A percentile compares a stretch with the other conserved stretches of the same genome.
Evolutionary conservation across 2,888 invertebrate genomes (phyloP).

Genomic region (Tenodera sinensis): DNA sequence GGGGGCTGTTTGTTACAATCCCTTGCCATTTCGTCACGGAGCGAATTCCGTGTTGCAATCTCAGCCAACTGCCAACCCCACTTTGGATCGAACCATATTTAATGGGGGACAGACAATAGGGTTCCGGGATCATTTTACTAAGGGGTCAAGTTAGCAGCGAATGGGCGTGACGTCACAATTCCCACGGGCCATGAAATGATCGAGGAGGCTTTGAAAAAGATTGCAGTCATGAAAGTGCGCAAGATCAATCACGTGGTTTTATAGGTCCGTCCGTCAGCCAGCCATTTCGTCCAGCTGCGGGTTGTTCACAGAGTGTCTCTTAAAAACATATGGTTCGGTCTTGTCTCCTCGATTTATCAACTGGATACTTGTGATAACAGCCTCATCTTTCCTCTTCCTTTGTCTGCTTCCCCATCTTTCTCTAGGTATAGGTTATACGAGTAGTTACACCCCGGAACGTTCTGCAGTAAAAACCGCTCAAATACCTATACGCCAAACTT

Average conservation of each 20-base stretch:
- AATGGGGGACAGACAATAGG: not conserved
- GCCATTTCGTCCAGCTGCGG: not conserved
- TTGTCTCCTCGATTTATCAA: not conserved
- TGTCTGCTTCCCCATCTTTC: too few species aligned
- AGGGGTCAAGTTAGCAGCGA: slow-evolving; percentile 8
- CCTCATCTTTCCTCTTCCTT: not conserved
- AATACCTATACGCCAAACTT: too few species aligned
- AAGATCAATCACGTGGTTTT: not conserved
- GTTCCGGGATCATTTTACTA: not conserved
- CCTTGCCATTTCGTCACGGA: not conserved
- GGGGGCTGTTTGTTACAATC: not conserved
- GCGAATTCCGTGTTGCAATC: not conserved
- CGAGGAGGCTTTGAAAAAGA: not conserved
- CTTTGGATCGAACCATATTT: not conserved
- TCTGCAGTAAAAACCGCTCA: too few species aligned
- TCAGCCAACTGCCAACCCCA: not conserved
- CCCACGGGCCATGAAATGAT: not conserved
- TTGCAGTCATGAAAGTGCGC: not conserved
- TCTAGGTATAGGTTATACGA: too few species aligned
- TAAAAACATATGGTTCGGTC: not conserved
- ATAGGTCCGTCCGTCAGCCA: not conserved
- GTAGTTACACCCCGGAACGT: too few species aligned
- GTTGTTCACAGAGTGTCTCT: not conserved
- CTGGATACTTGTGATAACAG: not conserved
- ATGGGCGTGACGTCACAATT: slow-evolving; percentile 7